These are phyloP conservation scores for Pteropus alecto DNA, from an alignment of 2,113 vertebrate genomes.

Conservation along the genomic window DNA sequence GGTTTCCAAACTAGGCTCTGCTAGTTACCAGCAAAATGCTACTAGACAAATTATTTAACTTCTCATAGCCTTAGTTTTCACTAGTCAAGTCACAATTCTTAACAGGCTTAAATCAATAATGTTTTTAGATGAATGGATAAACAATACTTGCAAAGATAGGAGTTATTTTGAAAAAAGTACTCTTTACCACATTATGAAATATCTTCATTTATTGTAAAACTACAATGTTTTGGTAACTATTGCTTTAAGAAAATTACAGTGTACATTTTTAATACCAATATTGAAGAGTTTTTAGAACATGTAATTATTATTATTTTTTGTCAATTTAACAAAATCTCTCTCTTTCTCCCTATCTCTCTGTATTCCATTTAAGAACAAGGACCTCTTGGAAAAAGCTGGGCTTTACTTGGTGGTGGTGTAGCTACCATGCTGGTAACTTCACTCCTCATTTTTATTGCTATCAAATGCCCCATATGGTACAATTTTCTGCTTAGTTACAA, in stretches of 20 bases:
- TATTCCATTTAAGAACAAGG: conserved; percentile 57
- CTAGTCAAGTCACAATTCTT: not conserved
- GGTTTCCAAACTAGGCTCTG: not conserved
- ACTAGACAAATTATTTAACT: conserved; percentile 32
- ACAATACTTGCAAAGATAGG: not conserved
- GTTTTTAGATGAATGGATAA: not conserved
- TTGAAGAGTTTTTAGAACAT: not conserved
- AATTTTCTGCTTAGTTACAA: conserved; percentile 88
- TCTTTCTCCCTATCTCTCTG: not conserved
- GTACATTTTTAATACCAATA: conserved; percentile 1
- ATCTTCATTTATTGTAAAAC: not conserved
- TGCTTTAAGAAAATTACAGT: conserved; percentile 17
- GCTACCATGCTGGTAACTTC: conserved; percentile 83
- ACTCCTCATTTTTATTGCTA: conserved; percentile 85
- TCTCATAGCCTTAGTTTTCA: conserved; percentile 1
- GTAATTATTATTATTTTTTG: conserved; percentile 1
- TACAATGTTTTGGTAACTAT: not conserved
- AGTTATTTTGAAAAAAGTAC: conserved; percentile 7
- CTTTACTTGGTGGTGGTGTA: conserved; percentile 86
- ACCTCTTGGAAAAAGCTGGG: conserved; percentile 88
- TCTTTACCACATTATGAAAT: not conserved
- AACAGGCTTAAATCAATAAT: not conserved
- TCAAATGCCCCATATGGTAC: conserved; percentile 91
- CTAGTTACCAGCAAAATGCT: not conserved
- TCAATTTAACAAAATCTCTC: conserved; percentile 51